Evolutionary conservation across 2,888 invertebrate genomes (phyloP).

Genomic region (Cataglyphis altisquamis): DNA sequence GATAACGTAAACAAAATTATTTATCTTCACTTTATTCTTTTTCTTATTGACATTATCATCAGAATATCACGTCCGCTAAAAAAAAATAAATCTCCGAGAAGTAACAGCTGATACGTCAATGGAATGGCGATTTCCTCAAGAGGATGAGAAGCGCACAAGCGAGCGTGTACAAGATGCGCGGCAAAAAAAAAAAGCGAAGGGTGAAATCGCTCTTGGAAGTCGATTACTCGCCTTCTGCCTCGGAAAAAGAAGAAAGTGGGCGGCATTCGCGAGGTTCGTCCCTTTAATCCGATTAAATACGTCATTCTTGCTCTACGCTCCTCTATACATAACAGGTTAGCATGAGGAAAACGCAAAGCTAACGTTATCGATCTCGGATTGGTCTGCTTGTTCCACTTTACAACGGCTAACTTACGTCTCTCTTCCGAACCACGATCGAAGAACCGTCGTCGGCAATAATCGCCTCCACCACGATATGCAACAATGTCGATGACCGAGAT

Average conservation of each 20-base stretch:
- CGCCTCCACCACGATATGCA: slow-evolving; percentile 3
- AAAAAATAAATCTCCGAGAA: slow-evolving; percentile 16
- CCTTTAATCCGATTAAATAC: slow-evolving; percentile 58
- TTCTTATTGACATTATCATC: slow-evolving; percentile 25
- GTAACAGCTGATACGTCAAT: slow-evolving; percentile 29
- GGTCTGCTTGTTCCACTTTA: slow-evolving; percentile 13
- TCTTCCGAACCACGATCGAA: slow-evolving; percentile 20
- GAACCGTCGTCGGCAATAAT: slow-evolving; percentile 28
- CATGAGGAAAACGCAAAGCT: neutral
- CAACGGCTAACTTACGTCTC: slow-evolving; percentile 17
- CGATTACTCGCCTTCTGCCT: slow-evolving; percentile 52
- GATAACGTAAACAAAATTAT: slow-evolving; percentile 1
- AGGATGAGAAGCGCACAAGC: neutral
- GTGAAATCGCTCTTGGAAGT: slow-evolving; percentile 50
- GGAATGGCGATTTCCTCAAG: slow-evolving; percentile 16
- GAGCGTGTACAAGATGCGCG: slow-evolving; percentile 22
- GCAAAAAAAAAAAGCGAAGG: slow-evolving; percentile 23
- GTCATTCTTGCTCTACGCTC: slow-evolving; percentile 39
- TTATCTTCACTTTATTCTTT: neutral
- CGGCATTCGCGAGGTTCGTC: slow-evolving; percentile 27
- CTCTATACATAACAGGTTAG: neutral
- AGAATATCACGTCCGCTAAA: slow-evolving; percentile 19
- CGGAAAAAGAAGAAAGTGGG: slow-evolving; percentile 41
- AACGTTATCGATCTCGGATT: slow-evolving; percentile 45
- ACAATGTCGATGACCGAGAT: slow-evolving; percentile 45